Percentiles rank a stretch among this genome's conserved stretches.
These are phyloP conservation scores for Gambusia holbrooki DNA, from an alignment of 2,113 vertebrate genomes.

Conservation along the genomic window DNA sequence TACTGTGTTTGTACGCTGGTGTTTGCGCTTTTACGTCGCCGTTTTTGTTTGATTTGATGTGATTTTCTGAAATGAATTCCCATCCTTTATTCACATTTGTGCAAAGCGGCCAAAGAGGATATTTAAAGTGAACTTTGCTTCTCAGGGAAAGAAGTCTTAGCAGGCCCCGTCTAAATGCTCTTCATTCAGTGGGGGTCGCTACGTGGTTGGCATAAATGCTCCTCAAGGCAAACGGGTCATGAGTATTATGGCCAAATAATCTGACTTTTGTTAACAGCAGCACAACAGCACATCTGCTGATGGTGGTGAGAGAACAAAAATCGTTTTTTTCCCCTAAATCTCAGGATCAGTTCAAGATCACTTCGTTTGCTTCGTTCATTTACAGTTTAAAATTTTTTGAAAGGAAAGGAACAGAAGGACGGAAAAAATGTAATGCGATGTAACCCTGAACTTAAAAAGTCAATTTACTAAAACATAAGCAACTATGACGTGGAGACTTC, in stretches of 20 bases:
- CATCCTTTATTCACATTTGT: not conserved
- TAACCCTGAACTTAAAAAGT: no score
- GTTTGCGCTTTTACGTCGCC: no score
- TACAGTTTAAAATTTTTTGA: no score
- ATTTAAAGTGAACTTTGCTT: not conserved
- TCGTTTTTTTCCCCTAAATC: no score
- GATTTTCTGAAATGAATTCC: not conserved
- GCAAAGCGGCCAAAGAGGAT: not conserved
- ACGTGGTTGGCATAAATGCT: not conserved
- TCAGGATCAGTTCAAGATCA: not conserved
- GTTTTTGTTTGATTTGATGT: no score
- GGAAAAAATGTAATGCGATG: no score
- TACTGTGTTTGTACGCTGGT: not conserved
- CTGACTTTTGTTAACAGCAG: not conserved
- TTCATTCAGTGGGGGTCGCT: slow-evolving; percentile 1
- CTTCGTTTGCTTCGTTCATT: no score
- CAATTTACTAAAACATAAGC: no score
- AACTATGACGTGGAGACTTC: no score
- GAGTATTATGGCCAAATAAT: slow-evolving; percentile 9
- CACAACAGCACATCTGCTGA: not conserved
- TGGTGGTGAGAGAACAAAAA: not conserved
- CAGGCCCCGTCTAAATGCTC: not conserved
- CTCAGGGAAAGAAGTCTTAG: not conserved
- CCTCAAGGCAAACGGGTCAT: slow-evolving; percentile 15
- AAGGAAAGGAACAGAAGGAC: no score